Evolutionary conservation across 2,113 vertebrate genomes (phyloP).

Genomic region (Crotalus horridus): DNA sequence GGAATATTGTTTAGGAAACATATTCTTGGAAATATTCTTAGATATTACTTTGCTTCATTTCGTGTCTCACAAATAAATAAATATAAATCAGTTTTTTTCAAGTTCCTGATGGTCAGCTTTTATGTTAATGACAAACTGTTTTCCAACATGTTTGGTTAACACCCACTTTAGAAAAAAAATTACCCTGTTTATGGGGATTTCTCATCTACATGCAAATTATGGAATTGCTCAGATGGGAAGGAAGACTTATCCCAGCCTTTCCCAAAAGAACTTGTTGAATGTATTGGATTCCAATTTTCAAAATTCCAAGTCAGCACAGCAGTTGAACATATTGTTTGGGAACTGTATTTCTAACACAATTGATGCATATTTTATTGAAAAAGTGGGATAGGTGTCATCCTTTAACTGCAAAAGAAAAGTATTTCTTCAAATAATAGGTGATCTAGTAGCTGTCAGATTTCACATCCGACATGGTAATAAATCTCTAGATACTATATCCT

Average conservation of each 20-base stretch:
- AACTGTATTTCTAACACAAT: not conserved
- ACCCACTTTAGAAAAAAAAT: not conserved
- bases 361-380: not conserved
- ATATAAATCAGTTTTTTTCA: too few species aligned
- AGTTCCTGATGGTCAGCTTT: too few species aligned
- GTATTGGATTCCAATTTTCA: not conserved
- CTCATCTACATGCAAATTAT: not conserved
- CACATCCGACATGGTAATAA: not conserved
- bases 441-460: not conserved
- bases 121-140: not conserved
- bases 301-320: not conserved
- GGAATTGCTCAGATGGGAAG: not conserved
- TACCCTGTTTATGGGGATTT: not conserved
- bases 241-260: not conserved
- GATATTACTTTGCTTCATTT: not conserved
- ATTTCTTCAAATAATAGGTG: not conserved
- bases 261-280: not conserved
- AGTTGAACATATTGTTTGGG: not conserved
- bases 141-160: not conserved
- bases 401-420: not conserved
- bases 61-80: too few species aligned
- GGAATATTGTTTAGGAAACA: not conserved
- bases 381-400: not conserved
- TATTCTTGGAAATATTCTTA: not conserved
- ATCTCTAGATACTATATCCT: not conserved